phyloP scores from a whole-genome alignment of 2,113 vertebrate species.

The Odontophorus gujanensis region DNA sequence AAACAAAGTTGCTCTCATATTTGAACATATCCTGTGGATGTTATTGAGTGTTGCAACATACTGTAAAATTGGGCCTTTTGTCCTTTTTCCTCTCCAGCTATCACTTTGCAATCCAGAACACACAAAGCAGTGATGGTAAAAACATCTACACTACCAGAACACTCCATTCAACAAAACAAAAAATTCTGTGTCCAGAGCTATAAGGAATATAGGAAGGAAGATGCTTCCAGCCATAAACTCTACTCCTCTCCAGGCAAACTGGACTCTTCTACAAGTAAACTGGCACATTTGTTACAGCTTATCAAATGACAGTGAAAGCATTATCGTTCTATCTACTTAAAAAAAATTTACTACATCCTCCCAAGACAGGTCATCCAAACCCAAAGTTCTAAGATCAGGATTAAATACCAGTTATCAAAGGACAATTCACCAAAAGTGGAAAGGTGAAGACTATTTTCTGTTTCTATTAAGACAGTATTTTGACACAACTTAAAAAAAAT shows the following conservation, averaged over 20 bases:
- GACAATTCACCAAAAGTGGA: not conserved
- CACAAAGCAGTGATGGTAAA: not conserved
- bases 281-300: not conserved
- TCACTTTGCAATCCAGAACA: not conserved
- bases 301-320: not conserved
- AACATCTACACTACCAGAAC: not conserved
- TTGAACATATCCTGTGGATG: not conserved
- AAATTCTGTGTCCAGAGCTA: not conserved
- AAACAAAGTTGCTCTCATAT: not conserved
- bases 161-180: not conserved
- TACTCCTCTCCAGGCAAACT: not conserved
- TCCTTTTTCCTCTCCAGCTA: not conserved
- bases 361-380: not conserved
- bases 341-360: not conserved
- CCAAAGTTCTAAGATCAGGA: not conserved
- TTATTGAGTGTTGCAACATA: not conserved
- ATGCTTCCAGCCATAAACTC: not conserved
- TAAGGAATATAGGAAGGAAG: not conserved
- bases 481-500: not conserved
- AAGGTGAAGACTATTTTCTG: not conserved
- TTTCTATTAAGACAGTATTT: not conserved
- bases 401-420: not conserved
- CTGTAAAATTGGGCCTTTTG: not conserved
- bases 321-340: not conserved
- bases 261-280: not conserved